phyloP scores from a whole-genome alignment of 2,888 invertebrate species.

The Ametastegia equiseti region DNA sequence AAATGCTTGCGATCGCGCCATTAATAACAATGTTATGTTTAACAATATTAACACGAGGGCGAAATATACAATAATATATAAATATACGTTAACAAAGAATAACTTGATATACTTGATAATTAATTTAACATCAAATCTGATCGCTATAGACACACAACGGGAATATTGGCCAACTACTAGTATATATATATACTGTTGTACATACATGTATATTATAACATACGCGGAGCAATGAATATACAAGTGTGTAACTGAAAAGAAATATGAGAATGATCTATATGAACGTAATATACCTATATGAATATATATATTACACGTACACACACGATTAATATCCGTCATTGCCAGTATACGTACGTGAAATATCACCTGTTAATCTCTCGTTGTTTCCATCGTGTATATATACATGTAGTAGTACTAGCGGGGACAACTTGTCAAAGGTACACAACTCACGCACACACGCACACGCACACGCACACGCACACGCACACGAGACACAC shows the following conservation, averaged over 20 bases:
- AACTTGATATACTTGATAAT: not conserved
- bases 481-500: not conserved
- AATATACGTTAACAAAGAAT: conserved; percentile 31
- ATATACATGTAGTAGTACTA: not conserved
- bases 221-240: too few species aligned
- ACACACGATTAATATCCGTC: too few species aligned
- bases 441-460: not conserved
- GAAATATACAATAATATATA: too few species aligned
- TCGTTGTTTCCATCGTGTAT: too few species aligned
- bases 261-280: too few species aligned
- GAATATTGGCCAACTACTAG: conserved; percentile 69
- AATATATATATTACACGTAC: too few species aligned
- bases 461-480: not conserved
- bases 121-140: not conserved
- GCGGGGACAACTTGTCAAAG: not conserved
- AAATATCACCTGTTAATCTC: too few species aligned
- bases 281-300: too few species aligned
- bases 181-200: too few species aligned
- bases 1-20: conserved; percentile 8
- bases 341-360: too few species aligned
- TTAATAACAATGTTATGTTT: not conserved
- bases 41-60: conserved; percentile 15
- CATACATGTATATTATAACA: too few species aligned
- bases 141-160: conserved; percentile 69
- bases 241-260: too few species aligned